Evolutionary conservation across 1,140 invertebrate species (phyloP), one percentile per base, ranked within the genome.

Genomic region (Hyphantria cunea): DNA sequence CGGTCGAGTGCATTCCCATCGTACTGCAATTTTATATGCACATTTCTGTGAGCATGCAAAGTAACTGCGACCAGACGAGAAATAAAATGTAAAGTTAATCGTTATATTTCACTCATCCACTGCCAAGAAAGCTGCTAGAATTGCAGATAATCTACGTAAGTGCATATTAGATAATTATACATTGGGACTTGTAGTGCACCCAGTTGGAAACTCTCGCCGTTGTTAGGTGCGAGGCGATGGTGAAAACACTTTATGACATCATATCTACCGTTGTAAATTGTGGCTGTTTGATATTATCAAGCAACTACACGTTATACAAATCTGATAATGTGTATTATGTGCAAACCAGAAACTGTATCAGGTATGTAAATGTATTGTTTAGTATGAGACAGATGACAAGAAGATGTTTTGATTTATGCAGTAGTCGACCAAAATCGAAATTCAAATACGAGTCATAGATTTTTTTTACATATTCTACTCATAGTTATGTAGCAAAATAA

Each of bases 161-260:
- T 53, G 37, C 15, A 12, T 39, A 53, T 53, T 53, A 53, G 51
- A 39, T 48, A 48, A 48, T 48, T 48, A 17, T 15, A 17, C 7
- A 25, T 9, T 34, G 37, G 49, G 49, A 3, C 34, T 31, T 34
- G 34, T 6, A 37, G 34, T 11, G 34, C 33, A 13, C 51, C 14
- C 8, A 15, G 32, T 39, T 39, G 51, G 33, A 41, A 53, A 53
- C 51, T 53, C 34, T 41, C 33, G 34, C 51, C 37, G 33, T 10
- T 51, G 51, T 2, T 11, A 37, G 12, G 14, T 53, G 33, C 37
- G 13, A 53, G 14, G 9, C 37, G 51, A 53, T 39, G 51, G 51
- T 53, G 51, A 53, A 53, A 41, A 53, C 12, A 14, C 14, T 53
- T 3, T 25, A 25, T 25, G 17, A 25, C 17, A 25, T 25, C 17